Base-by-base conservation (phyloP, 2,113 vertebrate genomes). In the Takifugu flavidus region DNA sequence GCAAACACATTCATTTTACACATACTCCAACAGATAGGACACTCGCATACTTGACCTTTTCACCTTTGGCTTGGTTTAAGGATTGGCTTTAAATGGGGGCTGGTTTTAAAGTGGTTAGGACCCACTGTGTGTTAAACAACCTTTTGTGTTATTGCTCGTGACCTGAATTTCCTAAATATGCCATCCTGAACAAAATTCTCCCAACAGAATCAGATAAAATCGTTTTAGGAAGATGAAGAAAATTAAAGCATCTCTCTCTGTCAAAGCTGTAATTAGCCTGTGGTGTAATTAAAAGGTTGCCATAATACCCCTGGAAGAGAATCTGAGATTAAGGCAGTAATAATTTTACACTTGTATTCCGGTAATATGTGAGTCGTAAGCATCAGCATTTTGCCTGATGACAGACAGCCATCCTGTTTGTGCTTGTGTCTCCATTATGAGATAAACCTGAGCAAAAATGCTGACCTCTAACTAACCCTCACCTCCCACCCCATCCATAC, bases 81-180 rank as follows among this genome's bases (percentile, higher is more conserved):
- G 64, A 51, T 63, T 67, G 44, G 53, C 72, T 84, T 77, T 81
- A 77, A 80, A 79, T 78, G 70, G 74, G 55, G 68, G 42, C 52
- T 53, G 67, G 62, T 46, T 57, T 63, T 12, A 2, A 72, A 71
- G 75, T 72, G 69, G 51, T 59, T 65, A 13, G 53, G 65, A 73
- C 65, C 64, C 62, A 70, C 3, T 54, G 59, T 68, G 65, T 12
- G 45, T 60, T 56, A 42, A 66, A 75, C 28, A 71, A 62, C 59
- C 54, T 57, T 47, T 10, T 28, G 49, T 27, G 39, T 72, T 65
- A 53, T 64, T 56, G 53, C 10, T 26, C 7, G 4, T 65, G 56
- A 77, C 43, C 29, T 39, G 7, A 8, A 39, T 6, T 6, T 39
- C 34, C 11, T 39, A 39, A 39, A 39, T 6, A 34, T 5, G 6